A percentile compares a stretch with the other conserved stretches of the same genome.
Evolutionary conservation across 2,888 invertebrate genomes (phyloP).

Genomic region (Lasioglossum oenotherae): DNA sequence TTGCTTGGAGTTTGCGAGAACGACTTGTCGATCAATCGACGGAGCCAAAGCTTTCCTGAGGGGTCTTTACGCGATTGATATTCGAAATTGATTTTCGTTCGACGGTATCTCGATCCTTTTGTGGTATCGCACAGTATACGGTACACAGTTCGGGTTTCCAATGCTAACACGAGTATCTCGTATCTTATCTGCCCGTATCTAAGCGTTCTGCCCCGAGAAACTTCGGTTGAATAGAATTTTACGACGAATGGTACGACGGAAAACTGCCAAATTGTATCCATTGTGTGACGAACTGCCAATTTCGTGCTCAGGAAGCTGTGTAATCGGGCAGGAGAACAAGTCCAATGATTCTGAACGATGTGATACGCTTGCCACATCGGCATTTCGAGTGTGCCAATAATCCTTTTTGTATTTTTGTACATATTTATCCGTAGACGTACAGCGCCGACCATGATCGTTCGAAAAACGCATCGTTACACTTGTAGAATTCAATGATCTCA

Average conservation of each 20-base stretch:
- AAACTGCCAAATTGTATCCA: conserved; percentile 26
- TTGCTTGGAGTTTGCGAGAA: background rate
- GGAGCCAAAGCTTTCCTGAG: background rate
- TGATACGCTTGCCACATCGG: conserved; percentile 65
- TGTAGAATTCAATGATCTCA: background rate
- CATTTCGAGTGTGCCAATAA: conserved; percentile 81
- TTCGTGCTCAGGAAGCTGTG: conserved; percentile 45
- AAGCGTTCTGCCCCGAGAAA: background rate
- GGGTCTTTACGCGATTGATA: background rate
- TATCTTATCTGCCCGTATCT: background rate
- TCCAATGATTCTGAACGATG: conserved; percentile 50
- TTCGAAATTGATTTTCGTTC: background rate
- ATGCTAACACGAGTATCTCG: background rate
- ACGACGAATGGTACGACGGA: background rate
- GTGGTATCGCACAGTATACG: background rate
- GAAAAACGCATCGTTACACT: background rate
- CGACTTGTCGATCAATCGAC: background rate
- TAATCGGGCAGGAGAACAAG: conserved; percentile 6
- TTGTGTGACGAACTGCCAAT: conserved; percentile 53
- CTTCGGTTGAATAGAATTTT: background rate
- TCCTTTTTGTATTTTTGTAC: conserved; percentile 81
- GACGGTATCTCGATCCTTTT: background rate
- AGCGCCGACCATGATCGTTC: background rate
- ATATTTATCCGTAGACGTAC: conserved; percentile 69
- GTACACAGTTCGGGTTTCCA: background rate